Evolutionary conservation across 1,140 invertebrate genomes (phyloP), one percentile per base, ranked within the genome.

Genomic region (Uloborus diversus): DNA sequence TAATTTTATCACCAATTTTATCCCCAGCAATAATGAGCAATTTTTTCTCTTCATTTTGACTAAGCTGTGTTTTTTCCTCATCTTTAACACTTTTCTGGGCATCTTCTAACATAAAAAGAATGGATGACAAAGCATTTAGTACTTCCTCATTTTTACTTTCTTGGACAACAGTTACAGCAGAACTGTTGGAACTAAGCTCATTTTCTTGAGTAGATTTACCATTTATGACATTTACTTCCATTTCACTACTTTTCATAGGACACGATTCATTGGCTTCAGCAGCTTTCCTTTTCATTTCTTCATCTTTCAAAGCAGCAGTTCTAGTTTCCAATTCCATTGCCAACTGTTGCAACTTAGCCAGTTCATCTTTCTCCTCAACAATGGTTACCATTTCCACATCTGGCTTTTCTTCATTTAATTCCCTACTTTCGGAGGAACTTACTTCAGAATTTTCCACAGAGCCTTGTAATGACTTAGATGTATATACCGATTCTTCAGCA

Each of bases 401-500:
- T 17, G n/a, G 9, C 4, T 35, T 17, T 17, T 53, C 14, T 9
- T 53, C 47, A 32, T 14, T 17, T 2, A 14, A 35, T 17, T 13
- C 27, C n/a, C 23, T 32, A 13, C 27, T 9, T 17, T 23, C 32
- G 14, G 9, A 17, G 20, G 28, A 14, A 33, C 17, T 32, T 61
- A 33, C 9, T n/a, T 53, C 66, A 56, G 30, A 33, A 7, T 51
- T 47, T 0, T 25, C 13, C 11, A 4, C 11, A 28, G 13, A 28
- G 20, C 27, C 13, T 61, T 7, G 9, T 11, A 20, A 13, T 11
- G 14, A 14, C 20, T 66, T 78, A 14, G 73, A 17, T 23, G 73
- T 78, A 9, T 78, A 78, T 11, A 78, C 73, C 3, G 59, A 76
- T 57, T 78, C 61, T 66, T 78, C 73, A 20, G 23, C 73, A 20